Evolutionary conservation across 2,888 invertebrate genomes (phyloP), one percentile per base, ranked within the genome.

Genomic region (Halocaridina rubra): DNA sequence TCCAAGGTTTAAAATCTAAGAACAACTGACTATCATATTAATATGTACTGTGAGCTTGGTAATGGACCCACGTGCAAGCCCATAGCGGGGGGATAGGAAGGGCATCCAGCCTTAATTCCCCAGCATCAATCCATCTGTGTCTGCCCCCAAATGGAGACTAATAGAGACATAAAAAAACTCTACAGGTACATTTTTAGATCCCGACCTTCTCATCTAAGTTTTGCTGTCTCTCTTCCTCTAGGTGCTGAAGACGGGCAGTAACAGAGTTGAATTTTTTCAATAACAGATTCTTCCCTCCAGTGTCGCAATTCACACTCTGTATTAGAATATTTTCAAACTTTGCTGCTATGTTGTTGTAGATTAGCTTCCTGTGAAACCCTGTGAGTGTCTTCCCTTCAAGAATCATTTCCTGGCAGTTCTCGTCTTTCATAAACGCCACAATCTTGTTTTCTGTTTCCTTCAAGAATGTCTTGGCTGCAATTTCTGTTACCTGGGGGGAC

Each of bases 291-390:
- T 80, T 39, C 19, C 80, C 86, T 13, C 46, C 57, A 27, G 10
- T 16, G 7, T 69, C 33, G 3, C 24, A 61, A 7, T 27, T 19
- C 13, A 81, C n/a, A 53, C 13, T 32, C 7, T 77, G 69, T 16
- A 85, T 24, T 19, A 71, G 75, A 61, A 80, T 77, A 19, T 80
- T 85, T 22, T 79, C 46, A 46, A 71, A 76, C 46, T 77, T 72
- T 3, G 81, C 72, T 4, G 78, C 85, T 32, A 85, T 77, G 19
- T 85, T 85, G 39, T 81, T 85, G 53, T 77, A 85, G 5, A 85
- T 53, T n/a, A 85, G 24, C 72, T 85, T 85, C 29, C 85, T 72
- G 72, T 61, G 72, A 39, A 85, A 85, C 5, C 80, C 77, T 19
- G 75, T 57, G 13, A 85, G 64, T 16, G 32, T 84, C 4, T 19